Evolutionary conservation across 2,888 invertebrate genomes (phyloP).

Genomic region (Mamestra brassicae): DNA sequence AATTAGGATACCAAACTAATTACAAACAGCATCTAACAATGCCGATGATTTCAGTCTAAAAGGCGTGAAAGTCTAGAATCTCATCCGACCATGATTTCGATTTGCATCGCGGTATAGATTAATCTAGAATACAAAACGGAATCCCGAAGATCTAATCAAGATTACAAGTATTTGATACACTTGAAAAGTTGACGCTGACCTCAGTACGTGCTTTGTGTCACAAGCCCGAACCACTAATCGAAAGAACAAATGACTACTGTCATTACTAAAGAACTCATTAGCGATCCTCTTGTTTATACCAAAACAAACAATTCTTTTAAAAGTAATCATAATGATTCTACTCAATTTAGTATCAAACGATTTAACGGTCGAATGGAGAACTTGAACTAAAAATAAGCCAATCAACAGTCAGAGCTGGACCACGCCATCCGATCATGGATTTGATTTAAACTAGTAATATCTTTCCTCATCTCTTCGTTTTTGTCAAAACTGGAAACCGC

Average conservation of each 20-base stretch:
- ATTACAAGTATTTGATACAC: conserved; percentile 8
- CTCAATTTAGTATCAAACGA: conserved; percentile 50
- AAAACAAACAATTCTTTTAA: conserved; percentile 59
- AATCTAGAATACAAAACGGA: conserved; percentile 25
- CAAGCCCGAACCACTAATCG: conserved; percentile 34
- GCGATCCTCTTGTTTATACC: conserved; percentile 43
- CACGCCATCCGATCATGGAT: conserved; percentile 51
- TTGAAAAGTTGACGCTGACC: conserved; percentile 1
- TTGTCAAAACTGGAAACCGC: not conserved
- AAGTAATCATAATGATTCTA: conserved; percentile 44
- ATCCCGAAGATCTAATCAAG: conserved; percentile 19
- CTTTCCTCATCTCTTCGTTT: conserved; percentile 24
- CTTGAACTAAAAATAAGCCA: conserved; percentile 47
- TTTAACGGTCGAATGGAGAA: conserved; percentile 45
- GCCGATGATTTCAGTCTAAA: conserved; percentile 8
- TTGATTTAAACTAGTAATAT: conserved; percentile 28
- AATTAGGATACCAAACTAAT: conserved; percentile 50
- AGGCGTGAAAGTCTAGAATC: conserved; percentile 37
- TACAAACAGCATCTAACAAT: conserved; percentile 23
- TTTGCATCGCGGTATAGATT: conserved; percentile 38
- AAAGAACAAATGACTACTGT: conserved; percentile 49
- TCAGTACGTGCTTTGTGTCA: conserved; percentile 22
- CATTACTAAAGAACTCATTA: conserved; percentile 61
- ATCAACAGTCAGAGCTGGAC: conserved; percentile 33
- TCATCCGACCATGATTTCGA: conserved; percentile 22